Evolutionary conservation across 2,113 vertebrate genomes (phyloP), one percentile per base, ranked within the genome.

Genomic region (Speoplatyrhinus poulsoni): DNA sequence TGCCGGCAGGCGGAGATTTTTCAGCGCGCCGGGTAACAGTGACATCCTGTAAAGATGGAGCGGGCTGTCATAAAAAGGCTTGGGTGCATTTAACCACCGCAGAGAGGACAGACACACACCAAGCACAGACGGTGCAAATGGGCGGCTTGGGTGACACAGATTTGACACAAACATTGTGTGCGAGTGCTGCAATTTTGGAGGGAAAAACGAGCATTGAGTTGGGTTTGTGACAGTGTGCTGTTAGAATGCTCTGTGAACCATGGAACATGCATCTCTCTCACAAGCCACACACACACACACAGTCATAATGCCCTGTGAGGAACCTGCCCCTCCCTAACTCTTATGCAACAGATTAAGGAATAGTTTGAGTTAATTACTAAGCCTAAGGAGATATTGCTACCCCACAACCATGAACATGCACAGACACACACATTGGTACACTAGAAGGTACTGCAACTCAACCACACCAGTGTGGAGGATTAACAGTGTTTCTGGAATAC

Each of bases 231-330:
- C 70, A 71, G 57, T 32, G 63, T 17, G 60, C 69, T 73, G 19
- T 62, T 60, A 82, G 11, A 73, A 82, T 73, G 69, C 36, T 69
- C 67, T 12, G 8, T 61, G 62, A 68, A 57, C 26, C 60, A 36
- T 59, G 61, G 70, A 86, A 81, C 75, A 73, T 79, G 82, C 67
- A 6, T 82, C 70, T 60, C 48, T 85, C 76, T 62, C 71, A 77
- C 77, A 70, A 68, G 67, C 41, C 60, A 41, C 12, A 48, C 4
- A 60, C 19, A 26, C 54, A 6, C 55, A 64, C n/a, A 47, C 13
- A 16, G 58, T 17, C 48, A n/a, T 50, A 4, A 17, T 63, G 47
- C 4, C 49, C 63, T 26, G 26, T 3, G 2, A 26, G 26, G 26
- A 26, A 26, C 26, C 26, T 55, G 13, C 50, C 19, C n/a, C 13